Evolutionary conservation across 2,888 invertebrate species (phyloP).

Genomic region (Xanthorhoe designata): DNA sequence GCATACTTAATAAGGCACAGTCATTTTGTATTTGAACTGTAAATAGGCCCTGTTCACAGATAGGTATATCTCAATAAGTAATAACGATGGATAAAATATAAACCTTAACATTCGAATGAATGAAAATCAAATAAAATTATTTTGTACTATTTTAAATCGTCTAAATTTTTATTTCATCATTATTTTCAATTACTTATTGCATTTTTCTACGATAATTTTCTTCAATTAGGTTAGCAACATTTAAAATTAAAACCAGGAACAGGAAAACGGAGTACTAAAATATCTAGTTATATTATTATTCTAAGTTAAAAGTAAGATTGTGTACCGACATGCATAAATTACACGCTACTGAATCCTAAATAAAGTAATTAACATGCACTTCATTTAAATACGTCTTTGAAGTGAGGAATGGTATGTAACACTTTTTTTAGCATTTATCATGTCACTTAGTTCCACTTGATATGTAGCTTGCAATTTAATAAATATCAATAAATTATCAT

Average conservation of each 20-base stretch:
- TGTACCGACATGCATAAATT: slow-evolving; percentile 9
- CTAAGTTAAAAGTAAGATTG: neutral
- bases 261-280: neutral
- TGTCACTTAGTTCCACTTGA: neutral
- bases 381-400: slow-evolving; percentile 19
- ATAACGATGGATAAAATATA: too few relatives aligned
- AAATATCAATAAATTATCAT: too few relatives aligned
- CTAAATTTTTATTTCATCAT: neutral
- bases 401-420: slow-evolving; percentile 12
- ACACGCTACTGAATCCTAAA: slow-evolving; percentile 11
- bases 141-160: too few relatives aligned
- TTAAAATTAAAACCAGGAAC: neutral
- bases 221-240: too few relatives aligned
- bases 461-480: neutral
- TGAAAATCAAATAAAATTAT: too few relatives aligned
- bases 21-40: too few relatives aligned
- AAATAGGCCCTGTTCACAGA: too few relatives aligned
- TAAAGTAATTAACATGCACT: slow-evolving; percentile 22
- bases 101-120: too few relatives aligned
- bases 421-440: slow-evolving; percentile 19
- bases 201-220: too few relatives aligned
- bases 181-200: too few relatives aligned
- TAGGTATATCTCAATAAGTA: too few relatives aligned
- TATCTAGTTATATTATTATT: neutral
- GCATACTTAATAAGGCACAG: too few relatives aligned